Conservation (phyloP, 2,797 vertebrate genomes). For the Synaphobranchus kaupii region DNA sequence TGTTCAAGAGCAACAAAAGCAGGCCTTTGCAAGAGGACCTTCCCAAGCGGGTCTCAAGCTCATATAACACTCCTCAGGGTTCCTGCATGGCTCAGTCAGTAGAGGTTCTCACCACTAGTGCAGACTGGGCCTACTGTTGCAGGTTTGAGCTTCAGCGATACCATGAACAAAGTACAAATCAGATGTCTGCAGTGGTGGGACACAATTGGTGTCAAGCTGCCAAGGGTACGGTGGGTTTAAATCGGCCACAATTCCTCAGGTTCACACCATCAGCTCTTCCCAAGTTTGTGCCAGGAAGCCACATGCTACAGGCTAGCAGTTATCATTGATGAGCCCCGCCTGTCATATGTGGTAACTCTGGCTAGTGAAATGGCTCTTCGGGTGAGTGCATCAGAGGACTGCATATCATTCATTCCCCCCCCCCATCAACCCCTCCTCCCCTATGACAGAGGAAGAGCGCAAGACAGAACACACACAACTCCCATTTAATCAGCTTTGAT, state of each 20-base stretch:
- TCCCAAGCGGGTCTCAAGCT: not conserved
- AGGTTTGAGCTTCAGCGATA: not conserved
- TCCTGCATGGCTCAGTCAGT: not conserved
- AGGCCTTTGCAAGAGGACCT: not conserved
- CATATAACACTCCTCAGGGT: not conserved
- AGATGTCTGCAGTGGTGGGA: not conserved
- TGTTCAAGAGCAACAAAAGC: not conserved
- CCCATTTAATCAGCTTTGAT: not conserved
- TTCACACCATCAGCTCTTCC: not conserved
- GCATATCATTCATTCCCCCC: not conserved
- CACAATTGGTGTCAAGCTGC: not conserved
- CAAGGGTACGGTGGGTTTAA: not conserved
- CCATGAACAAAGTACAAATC: not conserved
- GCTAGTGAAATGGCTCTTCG: not conserved
- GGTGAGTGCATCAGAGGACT: not conserved
- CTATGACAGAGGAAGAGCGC: not conserved
- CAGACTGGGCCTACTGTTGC: not conserved
- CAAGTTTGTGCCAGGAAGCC: not conserved
- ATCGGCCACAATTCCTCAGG: not conserved
- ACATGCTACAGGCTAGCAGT: not conserved
- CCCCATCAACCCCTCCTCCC: not conserved
- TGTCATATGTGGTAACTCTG: not conserved
- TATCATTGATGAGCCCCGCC: not conserved
- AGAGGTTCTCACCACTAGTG: not conserved
- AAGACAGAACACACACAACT: not conserved